phyloP scores from a whole-genome alignment of 2,113 vertebrate genomes.

The Sorex fumeus region DNA sequence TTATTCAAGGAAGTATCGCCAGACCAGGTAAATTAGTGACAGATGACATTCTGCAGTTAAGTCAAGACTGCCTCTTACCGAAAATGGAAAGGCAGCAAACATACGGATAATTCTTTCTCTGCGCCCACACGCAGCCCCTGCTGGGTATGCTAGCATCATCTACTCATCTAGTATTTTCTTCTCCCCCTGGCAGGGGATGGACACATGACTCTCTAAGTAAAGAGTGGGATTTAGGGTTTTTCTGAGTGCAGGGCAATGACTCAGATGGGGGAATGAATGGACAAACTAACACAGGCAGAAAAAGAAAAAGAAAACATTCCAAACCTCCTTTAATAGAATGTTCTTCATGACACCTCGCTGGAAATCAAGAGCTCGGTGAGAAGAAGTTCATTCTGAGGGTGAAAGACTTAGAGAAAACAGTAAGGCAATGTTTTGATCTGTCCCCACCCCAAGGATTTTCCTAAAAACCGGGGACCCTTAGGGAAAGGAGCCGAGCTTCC shows the following conservation, averaged over 20 bases:
- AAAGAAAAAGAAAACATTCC: background rate
- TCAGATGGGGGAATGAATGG: background rate
- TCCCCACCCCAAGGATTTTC: background rate
- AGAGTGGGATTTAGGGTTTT: background rate
- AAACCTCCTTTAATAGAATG: conserved; percentile 52
- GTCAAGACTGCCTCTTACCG: background rate
- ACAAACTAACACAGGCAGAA: background rate
- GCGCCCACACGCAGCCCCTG: background rate
- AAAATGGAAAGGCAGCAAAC: background rate
- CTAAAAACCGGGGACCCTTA: background rate
- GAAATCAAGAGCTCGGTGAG: background rate
- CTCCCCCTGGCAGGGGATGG: no score
- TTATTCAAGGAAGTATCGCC: background rate
- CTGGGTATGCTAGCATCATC: no score
- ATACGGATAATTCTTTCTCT: background rate
- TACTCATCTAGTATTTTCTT: background rate
- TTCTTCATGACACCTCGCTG: conserved; percentile 1
- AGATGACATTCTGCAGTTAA: background rate
- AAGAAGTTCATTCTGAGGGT: background rate
- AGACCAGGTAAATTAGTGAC: background rate
- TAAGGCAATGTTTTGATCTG: conserved; percentile 30
- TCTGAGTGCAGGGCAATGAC: background rate
- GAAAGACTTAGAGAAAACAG: background rate
- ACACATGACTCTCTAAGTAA: background rate
- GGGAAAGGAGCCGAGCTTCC: background rate